Conservation (phyloP, 2,113 vertebrate genomes). For the Paedocypris sp. region DNA sequence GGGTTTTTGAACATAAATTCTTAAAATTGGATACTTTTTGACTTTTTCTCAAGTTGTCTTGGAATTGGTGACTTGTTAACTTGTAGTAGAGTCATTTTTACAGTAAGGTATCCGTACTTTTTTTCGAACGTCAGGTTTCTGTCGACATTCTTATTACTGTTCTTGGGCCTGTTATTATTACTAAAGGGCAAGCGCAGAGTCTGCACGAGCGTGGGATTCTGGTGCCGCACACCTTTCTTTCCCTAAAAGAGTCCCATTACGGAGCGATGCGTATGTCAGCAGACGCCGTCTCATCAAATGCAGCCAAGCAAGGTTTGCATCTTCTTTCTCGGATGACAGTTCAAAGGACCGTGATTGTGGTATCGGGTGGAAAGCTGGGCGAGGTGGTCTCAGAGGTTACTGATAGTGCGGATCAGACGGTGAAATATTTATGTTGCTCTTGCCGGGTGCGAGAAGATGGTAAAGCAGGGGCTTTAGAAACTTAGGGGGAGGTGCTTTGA, state of each 20-base stretch:
- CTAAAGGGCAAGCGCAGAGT: not conserved
- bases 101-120: no score
- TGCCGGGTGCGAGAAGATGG: not conserved
- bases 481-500: not conserved
- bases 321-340: not conserved
- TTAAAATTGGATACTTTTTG: no score
- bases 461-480: not conserved
- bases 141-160: no score
- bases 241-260: not conserved
- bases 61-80: no score
- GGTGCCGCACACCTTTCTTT: not conserved
- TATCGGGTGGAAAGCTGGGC: not conserved
- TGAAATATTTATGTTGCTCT: slow-evolving; percentile 17
- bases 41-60: no score
- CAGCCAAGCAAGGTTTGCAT: not conserved
- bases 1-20: no score
- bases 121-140: no score
- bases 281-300: not conserved
- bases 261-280: not conserved
- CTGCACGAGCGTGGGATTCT: not conserved
- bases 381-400: not conserved
- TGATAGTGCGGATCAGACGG: not conserved
- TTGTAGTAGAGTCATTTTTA: no score
- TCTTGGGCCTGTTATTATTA: not conserved
- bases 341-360: not conserved